Evolutionary conservation across 1,140 invertebrate genomes (phyloP).

Genomic region (Oryzaephilus surinamensis): DNA sequence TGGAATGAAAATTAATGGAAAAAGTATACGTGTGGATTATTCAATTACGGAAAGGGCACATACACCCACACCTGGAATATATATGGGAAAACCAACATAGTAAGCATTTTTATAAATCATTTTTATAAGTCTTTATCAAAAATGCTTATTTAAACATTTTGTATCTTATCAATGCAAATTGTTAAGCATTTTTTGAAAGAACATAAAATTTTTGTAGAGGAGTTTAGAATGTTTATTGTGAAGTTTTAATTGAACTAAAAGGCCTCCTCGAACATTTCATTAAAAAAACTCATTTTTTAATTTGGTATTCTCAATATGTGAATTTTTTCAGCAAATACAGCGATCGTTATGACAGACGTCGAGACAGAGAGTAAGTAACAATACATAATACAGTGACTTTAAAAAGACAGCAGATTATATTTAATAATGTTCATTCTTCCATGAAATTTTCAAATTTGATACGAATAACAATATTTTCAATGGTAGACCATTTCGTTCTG

Average conservation of each 20-base stretch:
- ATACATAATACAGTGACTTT: too few relatives aligned
- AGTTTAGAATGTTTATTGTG: conserved; percentile 16
- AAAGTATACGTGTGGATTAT: conserved; percentile 89
- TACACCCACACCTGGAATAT: conserved; percentile 95
- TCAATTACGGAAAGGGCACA: conserved; percentile 96
- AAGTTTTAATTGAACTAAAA: conserved; percentile 25
- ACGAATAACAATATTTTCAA: too few relatives aligned
- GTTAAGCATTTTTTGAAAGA: not conserved
- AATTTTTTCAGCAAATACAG: conserved; percentile 16
- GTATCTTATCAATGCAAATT: not conserved
- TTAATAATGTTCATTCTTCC: too few relatives aligned
- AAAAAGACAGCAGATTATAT: too few relatives aligned
- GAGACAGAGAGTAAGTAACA: conserved; percentile 41
- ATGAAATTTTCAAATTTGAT: too few relatives aligned
- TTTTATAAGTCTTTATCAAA: not conserved
- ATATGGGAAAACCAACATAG: conserved; percentile 87
- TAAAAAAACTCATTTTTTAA: not conserved
- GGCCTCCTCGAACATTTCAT: conserved; percentile 20
- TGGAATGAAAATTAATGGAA: conserved; percentile 89
- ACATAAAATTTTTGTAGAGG: conserved; percentile 8
- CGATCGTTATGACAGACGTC: conserved; percentile 25
- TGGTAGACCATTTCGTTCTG: too few relatives aligned
- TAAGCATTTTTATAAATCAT: conserved; percentile 32
- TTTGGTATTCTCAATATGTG: conserved; percentile 3
- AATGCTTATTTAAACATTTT: conserved; percentile 1